phyloP scores from a whole-genome alignment of 2,797 vertebrate genomes.

The Gallinago solitaria region DNA sequence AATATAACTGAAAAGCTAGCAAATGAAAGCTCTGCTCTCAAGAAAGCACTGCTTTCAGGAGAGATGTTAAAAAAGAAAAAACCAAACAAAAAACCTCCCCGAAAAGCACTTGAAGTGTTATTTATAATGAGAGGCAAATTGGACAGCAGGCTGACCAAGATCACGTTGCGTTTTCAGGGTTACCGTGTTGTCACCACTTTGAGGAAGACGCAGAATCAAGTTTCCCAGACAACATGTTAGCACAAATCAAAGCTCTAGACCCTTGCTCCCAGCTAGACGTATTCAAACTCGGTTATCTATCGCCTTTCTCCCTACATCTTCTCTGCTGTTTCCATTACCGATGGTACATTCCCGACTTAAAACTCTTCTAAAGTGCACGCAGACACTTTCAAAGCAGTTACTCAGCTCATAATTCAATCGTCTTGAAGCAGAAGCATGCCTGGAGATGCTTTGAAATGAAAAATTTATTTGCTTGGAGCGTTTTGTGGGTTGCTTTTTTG shows the following conservation, averaged over 20 bases:
- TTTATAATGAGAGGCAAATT: neutral
- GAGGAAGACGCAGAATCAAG: neutral
- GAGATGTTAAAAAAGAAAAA: neutral
- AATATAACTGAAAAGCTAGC: neutral
- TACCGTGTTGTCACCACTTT: neutral
- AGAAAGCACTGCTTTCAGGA: neutral
- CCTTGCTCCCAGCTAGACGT: neutral
- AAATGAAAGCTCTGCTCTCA: neutral
- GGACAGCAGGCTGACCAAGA: neutral
- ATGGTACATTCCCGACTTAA: neutral
- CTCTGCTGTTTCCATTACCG: neutral
- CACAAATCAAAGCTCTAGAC: neutral
- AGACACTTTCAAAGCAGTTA: neutral
- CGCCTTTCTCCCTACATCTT: neutral
- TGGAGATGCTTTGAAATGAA: neutral
- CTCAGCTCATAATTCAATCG: neutral
- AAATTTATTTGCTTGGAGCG: constrained; percentile 10
- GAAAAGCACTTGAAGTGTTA: neutral
- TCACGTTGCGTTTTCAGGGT: neutral
- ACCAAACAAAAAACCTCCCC: neutral
- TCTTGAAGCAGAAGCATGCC: neutral
- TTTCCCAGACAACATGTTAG: neutral
- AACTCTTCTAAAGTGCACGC: neutral
- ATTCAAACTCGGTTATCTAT: neutral
- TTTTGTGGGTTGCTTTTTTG: neutral